These are phyloP conservation scores for Drosophila takahashii DNA, from an alignment of 1,140 invertebrate species.

Conservation along the genomic window DNA sequence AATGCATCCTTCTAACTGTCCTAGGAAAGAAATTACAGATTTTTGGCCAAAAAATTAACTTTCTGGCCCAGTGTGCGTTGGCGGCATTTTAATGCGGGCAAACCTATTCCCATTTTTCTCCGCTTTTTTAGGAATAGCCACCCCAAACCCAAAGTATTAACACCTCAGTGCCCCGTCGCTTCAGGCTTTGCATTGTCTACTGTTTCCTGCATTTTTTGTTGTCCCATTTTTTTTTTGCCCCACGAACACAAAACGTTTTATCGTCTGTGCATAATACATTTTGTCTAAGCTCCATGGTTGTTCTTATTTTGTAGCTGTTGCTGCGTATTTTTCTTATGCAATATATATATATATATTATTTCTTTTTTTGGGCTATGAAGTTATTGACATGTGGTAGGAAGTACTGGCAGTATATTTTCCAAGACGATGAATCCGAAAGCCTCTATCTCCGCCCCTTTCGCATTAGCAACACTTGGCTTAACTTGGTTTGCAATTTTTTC, in stretches of 20 bases:
- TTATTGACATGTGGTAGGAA: slow-evolving; percentile 65
- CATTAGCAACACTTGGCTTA: slow-evolving; percentile 75
- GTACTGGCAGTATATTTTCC: slow-evolving; percentile 42
- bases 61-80: too few species aligned
- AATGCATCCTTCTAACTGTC: too few species aligned
- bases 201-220: slow-evolving; percentile 65
- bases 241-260: slow-evolving; percentile 70
- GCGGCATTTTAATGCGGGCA: slow-evolving; percentile 69
- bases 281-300: slow-evolving; percentile 43
- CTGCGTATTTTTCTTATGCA: slow-evolving; percentile 18
- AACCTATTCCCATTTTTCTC: not conserved
- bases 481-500: slow-evolving; percentile 11
- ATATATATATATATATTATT: slow-evolving; percentile 14
- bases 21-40: too few species aligned
- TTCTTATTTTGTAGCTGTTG: slow-evolving; percentile 18
- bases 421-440: slow-evolving; percentile 46
- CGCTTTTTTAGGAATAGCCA: slow-evolving; percentile 17
- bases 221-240: slow-evolving; percentile 24
- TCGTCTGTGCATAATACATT: slow-evolving; percentile 82
- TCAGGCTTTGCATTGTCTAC: slow-evolving; percentile 58
- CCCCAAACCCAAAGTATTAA: slow-evolving; percentile 52
- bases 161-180: slow-evolving; percentile 44
- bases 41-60: too few species aligned
- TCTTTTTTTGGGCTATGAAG: slow-evolving; percentile 48
- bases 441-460: slow-evolving; percentile 15